Evolutionary conservation across 2,888 invertebrate genomes (phyloP), one percentile per base, ranked within the genome.

Genomic region (Temnothorax ravouxi): DNA sequence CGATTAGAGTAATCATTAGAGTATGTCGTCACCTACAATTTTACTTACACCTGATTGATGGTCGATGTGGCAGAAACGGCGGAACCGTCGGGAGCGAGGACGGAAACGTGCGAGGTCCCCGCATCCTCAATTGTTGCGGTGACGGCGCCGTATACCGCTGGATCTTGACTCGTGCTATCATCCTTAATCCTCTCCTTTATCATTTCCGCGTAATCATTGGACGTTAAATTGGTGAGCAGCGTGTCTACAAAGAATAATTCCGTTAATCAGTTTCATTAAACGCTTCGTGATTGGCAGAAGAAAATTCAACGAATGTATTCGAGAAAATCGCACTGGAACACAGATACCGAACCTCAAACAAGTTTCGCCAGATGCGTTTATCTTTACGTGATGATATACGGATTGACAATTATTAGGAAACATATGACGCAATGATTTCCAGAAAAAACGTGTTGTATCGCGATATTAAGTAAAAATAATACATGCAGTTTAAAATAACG

Each of bases 11-110:
- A 25, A 29, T 47, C 4, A 71, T 71, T 64, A 15, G 13, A 59
- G 8, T 67, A 25, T 18, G 18, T 34, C 1, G 21, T 6, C 21
- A 38, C 25, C 44, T 18, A 21, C 21, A 9, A 54, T 77, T 47
- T 69, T 76, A 84, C 96, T 95, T 95, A 97, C 97, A 97, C 96
- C 91, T 94, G 96, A 95, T 99, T 99, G n/a, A 99, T 96, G 1
- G 99, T 98, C 89, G 98, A 98, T 1, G 99, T 99, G 0, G 97
- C 97, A 0, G 99, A 97, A 0, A 99, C 98, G 0, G 99, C 99
- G 93, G 99, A 98, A 0, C 99, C 99, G 93, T 98, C 97, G 4
- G 96, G 96, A 0, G 97, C 97, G 34, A 99, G 94, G 61, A 99
- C 97, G 0, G 98, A 98, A 47, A 99, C 96, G 93, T 99, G 99